Percentiles rank a stretch among this genome's conserved stretches.
phyloP scores from a whole-genome alignment of 30 jellyfish, hydroid and myxozoan genomes.

The Phacellophora camtschatica region DNA sequence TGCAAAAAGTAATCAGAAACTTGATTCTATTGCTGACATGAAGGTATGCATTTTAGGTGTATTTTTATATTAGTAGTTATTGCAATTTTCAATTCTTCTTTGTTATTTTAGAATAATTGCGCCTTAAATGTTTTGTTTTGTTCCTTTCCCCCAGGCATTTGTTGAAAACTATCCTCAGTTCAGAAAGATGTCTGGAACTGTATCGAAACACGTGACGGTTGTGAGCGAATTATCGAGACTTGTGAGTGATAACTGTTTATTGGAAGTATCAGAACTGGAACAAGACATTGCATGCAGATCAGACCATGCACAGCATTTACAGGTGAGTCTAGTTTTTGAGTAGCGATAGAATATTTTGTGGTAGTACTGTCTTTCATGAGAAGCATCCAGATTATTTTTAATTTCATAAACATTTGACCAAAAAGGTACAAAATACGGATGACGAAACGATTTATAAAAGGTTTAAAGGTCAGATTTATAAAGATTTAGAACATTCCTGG shows the following conservation, averaged over 20 bases:
- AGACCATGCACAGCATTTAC: slow-evolving; percentile 86
- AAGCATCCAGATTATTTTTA: no score
- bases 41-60: slow-evolving; percentile 47
- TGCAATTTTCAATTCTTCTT: neutral
- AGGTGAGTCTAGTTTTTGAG: slow-evolving; percentile 70
- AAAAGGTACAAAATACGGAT: no score
- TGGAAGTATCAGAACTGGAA: slow-evolving; percentile 88
- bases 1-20: slow-evolving; percentile 92
- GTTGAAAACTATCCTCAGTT: slow-evolving; percentile 94
- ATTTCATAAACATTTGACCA: no score
- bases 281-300: slow-evolving; percentile 89
- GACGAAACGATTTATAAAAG: slow-evolving; percentile 93
- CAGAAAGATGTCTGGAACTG: slow-evolving; percentile 97
- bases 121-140: neutral
- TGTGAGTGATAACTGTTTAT: slow-evolving; percentile 81
- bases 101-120: no score
- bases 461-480: slow-evolving; percentile 68
- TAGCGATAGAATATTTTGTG: no score
- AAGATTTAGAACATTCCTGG: no score
- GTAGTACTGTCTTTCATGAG: no score
- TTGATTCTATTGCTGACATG: slow-evolving; percentile 96
- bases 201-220: slow-evolving; percentile 93
- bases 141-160: slow-evolving; percentile 64
- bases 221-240: slow-evolving; percentile 89
- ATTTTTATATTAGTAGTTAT: neutral